Percentiles rank a stretch among this genome's conserved stretches.
Conservation (phyloP, 2,797 vertebrate species). For the Fistularia tabacaria region DNA sequence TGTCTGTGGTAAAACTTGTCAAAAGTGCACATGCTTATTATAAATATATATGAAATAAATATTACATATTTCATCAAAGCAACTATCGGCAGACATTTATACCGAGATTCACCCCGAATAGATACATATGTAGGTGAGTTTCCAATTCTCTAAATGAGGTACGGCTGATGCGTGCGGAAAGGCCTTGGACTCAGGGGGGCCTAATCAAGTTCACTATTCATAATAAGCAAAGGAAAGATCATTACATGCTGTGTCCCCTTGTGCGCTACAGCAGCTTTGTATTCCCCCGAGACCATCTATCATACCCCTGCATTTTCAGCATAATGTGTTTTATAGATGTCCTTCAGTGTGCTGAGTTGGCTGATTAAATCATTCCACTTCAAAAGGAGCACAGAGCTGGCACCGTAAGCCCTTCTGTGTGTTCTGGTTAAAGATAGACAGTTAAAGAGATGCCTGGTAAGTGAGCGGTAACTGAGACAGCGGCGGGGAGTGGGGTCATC, state of each 20-base stretch:
- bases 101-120: too few relatives aligned
- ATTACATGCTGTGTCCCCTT: constrained; percentile 44
- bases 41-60: too few relatives aligned
- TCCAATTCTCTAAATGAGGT: not conserved
- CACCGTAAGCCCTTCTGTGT: constrained; percentile 44
- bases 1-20: too few relatives aligned
- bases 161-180: not conserved
- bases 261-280: constrained; percentile 45
- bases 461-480: constrained; percentile 5
- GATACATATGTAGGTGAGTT: not conserved
- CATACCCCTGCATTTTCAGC: constrained; percentile 56
- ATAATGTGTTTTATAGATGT: constrained; percentile 67
- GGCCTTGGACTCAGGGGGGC: constrained; percentile 10
- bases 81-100: too few relatives aligned
- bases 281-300: constrained; percentile 57
- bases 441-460: constrained; percentile 26
- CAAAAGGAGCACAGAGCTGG: constrained; percentile 50
- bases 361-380: constrained; percentile 71
- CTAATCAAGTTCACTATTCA: constrained; percentile 49
- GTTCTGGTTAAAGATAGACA: constrained; percentile 42
- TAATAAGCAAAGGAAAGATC: constrained; percentile 40
- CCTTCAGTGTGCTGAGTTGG: constrained; percentile 68
- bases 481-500: constrained; percentile 21
- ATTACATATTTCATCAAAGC: too few relatives aligned
- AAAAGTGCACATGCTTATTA: too few relatives aligned